Percentiles rank a stretch among this genome's conserved stretches.
Evolutionary conservation across 2,888 invertebrate species (phyloP).

Genomic region (Graphium colonna): DNA sequence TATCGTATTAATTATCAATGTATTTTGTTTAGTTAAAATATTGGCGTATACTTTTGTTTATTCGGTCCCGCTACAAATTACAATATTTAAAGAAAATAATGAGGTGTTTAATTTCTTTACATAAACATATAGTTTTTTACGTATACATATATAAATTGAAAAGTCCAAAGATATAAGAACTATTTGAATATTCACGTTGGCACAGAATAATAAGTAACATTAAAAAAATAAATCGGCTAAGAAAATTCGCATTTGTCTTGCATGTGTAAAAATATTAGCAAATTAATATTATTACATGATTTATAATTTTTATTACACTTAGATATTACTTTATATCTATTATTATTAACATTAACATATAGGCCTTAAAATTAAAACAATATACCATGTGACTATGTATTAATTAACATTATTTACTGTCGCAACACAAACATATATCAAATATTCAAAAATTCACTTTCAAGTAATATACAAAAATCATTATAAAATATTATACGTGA

Average conservation of each 20-base stretch:
- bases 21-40: slow-evolving; percentile 77
- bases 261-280: slow-evolving; percentile 3
- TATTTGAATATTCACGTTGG: slow-evolving; percentile 2
- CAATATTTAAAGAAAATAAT: neutral
- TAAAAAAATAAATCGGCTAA: slow-evolving; percentile 3
- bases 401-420: neutral
- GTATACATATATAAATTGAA: neutral
- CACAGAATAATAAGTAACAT: slow-evolving; percentile 3
- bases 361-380: slow-evolving; percentile 3
- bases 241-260: neutral
- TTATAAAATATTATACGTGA: neutral
- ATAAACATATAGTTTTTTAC: neutral
- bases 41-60: slow-evolving; percentile 23
- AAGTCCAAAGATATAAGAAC: neutral
- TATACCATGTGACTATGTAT: slow-evolving; percentile 3
- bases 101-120: neutral
- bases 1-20: slow-evolving; percentile 6
- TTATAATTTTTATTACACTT: slow-evolving; percentile 6
- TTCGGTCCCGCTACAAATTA: slow-evolving; percentile 2
- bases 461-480: neutral
- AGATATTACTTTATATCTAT: neutral
- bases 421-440: neutral
- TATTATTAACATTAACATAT: neutral
- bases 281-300: slow-evolving; percentile 5
- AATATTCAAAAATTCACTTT: neutral